These are phyloP conservation scores for Himalopsyche phryganea DNA, from an alignment of 1,140 invertebrate genomes.

Conservation along the genomic window DNA sequence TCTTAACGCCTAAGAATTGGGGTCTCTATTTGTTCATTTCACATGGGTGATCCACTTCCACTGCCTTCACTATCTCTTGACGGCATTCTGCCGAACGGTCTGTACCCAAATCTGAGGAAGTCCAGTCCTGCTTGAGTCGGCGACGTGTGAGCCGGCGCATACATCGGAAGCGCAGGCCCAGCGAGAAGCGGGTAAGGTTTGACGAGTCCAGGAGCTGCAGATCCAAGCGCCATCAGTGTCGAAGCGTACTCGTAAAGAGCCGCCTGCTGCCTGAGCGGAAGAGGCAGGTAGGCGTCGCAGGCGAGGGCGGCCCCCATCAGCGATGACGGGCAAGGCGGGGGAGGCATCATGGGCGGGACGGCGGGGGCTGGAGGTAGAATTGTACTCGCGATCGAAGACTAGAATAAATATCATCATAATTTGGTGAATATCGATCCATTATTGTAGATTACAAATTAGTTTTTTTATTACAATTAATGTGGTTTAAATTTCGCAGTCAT, in stretches of 20 bases:
- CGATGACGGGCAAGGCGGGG: slow-evolving; percentile 4
- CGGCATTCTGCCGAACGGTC: background rate
- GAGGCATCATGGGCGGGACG: background rate
- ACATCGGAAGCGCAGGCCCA: slow-evolving; percentile 8
- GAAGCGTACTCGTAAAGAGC: slow-evolving; percentile 25
- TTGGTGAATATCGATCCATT: no score
- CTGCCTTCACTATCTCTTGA: background rate
- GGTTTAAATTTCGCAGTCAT: no score
- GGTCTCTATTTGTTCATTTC: no score
- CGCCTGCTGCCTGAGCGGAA: slow-evolving; percentile 11
- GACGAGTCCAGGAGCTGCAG: slow-evolving; percentile 9
- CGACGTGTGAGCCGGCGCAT: slow-evolving; percentile 4
- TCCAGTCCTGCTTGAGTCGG: slow-evolving; percentile 8
- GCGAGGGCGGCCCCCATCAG: slow-evolving; percentile 1
- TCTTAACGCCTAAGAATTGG: no score
- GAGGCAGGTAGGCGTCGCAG: slow-evolving; percentile 11
- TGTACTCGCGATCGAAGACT: no score
- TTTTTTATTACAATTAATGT: no score
- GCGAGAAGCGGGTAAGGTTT: slow-evolving; percentile 22
- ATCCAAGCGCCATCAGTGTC: slow-evolving; percentile 9
- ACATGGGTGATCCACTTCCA: background rate
- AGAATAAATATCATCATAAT: no score
- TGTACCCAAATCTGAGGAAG: slow-evolving; percentile 1
- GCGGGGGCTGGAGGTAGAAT: background rate
- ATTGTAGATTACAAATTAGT: no score